Conservation (phyloP, 2,113 vertebrate species). For the Alligator sinensis region DNA sequence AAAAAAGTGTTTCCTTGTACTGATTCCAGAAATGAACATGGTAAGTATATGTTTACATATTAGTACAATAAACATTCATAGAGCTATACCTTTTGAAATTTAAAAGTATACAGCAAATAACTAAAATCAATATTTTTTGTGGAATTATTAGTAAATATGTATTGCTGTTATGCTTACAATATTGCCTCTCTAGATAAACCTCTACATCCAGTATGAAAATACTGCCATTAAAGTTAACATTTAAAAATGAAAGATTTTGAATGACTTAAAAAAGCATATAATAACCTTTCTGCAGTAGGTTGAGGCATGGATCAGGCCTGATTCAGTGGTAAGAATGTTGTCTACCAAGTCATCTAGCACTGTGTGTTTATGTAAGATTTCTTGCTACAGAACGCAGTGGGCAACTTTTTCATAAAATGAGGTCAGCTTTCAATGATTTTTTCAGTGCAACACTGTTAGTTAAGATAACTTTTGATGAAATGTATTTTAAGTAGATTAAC, state of each 20-base stretch:
- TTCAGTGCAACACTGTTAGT: not conserved
- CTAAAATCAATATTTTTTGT: not conserved
- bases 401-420: not conserved
- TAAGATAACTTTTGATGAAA: not conserved
- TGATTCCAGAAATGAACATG: not conserved
- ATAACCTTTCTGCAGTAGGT: too few species aligned
- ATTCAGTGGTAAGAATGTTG: not conserved
- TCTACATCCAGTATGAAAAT: not conserved
- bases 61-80: not conserved
- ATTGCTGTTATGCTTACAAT: not conserved
- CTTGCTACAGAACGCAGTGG: not conserved
- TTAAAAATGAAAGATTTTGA: not conserved
- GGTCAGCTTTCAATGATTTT: not conserved
- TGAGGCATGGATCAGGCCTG: not conserved
- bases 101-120: accelerated
- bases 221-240: not conserved
- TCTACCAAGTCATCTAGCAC: not conserved
- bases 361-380: not conserved
- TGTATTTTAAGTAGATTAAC: not conserved
- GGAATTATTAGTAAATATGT: too few species aligned
- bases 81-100: not conserved
- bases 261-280: not conserved
- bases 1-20: not conserved
- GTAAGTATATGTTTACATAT: conserved; percentile 8
- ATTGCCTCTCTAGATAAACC: not conserved